Conservation (phyloP, 2,888 invertebrate genomes). For the Caenorhabditis panamensis region DNA sequence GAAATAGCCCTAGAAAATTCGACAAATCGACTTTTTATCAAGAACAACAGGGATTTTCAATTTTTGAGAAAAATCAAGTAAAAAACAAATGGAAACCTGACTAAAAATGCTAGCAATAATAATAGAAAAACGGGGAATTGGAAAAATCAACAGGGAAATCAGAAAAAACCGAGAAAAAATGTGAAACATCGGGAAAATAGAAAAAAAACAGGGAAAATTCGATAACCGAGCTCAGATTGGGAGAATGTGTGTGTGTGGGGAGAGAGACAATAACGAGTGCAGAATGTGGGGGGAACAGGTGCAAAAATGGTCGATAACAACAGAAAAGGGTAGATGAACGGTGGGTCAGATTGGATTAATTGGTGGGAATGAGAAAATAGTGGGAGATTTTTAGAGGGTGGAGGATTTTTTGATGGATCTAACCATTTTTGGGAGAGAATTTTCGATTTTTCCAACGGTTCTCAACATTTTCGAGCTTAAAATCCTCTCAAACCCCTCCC, state of each 20-base stretch:
- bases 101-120: conserved; percentile 18
- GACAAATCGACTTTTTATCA: not conserved
- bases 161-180: conserved; percentile 17
- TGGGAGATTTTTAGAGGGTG: not conserved
- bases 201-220: not conserved
- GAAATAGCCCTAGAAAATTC: not conserved
- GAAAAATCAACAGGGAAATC: conserved; percentile 4
- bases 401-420: not conserved
- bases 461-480: not conserved
- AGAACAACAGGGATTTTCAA: not conserved
- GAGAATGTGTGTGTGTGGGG: too few relatives aligned
- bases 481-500: too few relatives aligned
- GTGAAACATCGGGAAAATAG: conserved; percentile 8
- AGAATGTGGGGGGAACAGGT: not conserved
- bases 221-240: not conserved
- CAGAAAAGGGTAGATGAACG: not conserved
- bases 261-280: not conserved
- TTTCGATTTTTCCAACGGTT: too few relatives aligned
- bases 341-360: not conserved
- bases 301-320: too few relatives aligned
- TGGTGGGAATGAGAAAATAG: too few relatives aligned
- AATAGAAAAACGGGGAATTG: conserved; percentile 4
- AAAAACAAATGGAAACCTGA: conserved; percentile 19
- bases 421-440: too few relatives aligned
- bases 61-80: not conserved